A percentile compares a stretch with the other conserved stretches of the same genome.
Evolutionary conservation across 2,888 invertebrate species (phyloP).

Genomic region (Eurytoma californica): DNA sequence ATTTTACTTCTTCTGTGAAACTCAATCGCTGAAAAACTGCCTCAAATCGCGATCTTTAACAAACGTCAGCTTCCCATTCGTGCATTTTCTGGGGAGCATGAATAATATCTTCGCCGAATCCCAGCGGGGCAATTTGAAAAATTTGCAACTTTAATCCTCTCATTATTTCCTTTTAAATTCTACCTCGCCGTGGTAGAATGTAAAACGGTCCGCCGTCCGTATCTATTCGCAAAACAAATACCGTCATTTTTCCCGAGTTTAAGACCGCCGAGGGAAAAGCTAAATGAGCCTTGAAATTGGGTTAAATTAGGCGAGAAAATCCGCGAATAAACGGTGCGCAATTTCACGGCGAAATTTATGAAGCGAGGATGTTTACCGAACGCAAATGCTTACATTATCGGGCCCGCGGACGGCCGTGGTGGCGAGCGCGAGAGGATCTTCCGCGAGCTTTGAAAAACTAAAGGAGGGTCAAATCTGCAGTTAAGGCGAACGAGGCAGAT

Average conservation of each 20-base stretch:
- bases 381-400: slow-evolving; percentile 6
- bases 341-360: not conserved
- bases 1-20: not conserved
- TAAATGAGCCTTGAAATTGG: slow-evolving; percentile 25
- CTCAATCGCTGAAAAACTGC: not conserved
- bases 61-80: not conserved
- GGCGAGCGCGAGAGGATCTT: not conserved
- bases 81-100: not conserved
- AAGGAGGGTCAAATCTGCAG: not conserved
- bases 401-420: not conserved
- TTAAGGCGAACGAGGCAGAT: not conserved
- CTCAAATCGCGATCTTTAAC: not conserved
- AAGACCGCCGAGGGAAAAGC: not conserved
- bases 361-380: not conserved
- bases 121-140: not conserved
- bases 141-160: not conserved
- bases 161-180: no score
- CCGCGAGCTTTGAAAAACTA: not conserved
- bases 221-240: slow-evolving; percentile 29
- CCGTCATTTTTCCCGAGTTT: not conserved
- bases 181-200: no score
- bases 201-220: no score
- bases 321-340: not conserved
- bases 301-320: slow-evolving; percentile 22
- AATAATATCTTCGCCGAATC: not conserved